Base-by-base conservation (phyloP, 1,140 invertebrate genomes). In the Sinella curviseta region DNA sequence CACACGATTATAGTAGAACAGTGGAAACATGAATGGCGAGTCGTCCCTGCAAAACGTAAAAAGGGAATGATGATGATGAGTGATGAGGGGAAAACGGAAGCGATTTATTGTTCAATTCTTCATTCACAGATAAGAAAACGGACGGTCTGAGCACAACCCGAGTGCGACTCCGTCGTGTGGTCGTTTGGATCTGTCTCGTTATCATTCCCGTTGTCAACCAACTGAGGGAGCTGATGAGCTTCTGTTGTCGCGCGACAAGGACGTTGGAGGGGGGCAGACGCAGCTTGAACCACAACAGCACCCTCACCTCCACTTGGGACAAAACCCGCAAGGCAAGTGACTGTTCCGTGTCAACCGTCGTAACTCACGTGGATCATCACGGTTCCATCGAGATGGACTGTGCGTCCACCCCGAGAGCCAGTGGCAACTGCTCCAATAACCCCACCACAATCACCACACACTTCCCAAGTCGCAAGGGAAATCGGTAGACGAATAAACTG, bases 261-360 rank as follows among this genome's bases (percentile, higher is more conserved):
- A 67, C 77, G 26, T 55, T 81, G 12, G 81, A 77, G 36, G 77
- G 81, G 20, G 30, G 77, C 28, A 39, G 77, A 75, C 48, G 60
- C 17, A 79, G 79, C 76, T 77, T 80, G 24, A 80, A 79, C 33
- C 55, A 80, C 79, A 70, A 80, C 65, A 74, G 81, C 81, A 79
- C 78, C 8, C 77, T 74, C 17, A 81, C 83, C 1, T 76, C 57
- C 20, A 78, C 73, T 8, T 82, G 82, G 35, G 83, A 84, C 77
- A 84, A 84, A 54, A 76, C 77, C 14, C 65, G 83, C 48, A 84
- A 84, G 75, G 80, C 78, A n/a, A 82, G 81, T 76, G 81, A 82
- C 77, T 78, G 81, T 33, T 83, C 81, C n/a, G 80, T 76, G 28
- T 78, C 70, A 26, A 82, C 82, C 16, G 78, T 76, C 0, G 76